Evolutionary conservation across 2,113 vertebrate genomes (phyloP).

Genomic region (Ariopsis seemanni): DNA sequence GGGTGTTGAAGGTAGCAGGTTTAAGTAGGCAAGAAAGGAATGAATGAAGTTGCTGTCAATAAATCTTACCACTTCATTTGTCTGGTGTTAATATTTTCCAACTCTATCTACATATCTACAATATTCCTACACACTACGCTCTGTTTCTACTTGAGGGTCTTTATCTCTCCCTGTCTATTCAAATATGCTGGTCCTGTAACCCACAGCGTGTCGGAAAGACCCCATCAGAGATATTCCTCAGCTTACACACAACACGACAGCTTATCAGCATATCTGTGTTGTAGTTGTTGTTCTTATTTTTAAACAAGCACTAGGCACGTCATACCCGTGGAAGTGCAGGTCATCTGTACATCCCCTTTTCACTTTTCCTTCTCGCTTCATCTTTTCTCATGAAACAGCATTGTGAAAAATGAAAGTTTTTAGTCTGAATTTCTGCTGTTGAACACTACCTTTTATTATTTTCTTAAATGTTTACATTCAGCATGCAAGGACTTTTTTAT

Average conservation of each 20-base stretch:
- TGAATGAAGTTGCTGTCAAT: conserved; percentile 9
- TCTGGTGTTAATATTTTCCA: conserved; percentile 42
- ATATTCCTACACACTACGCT: conserved; percentile 21
- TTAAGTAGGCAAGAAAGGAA: conserved; percentile 12
- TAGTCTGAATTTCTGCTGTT: neutral
- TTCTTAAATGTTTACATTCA: neutral
- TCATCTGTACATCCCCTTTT: conserved; percentile 5
- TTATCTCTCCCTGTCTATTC: conserved; percentile 24
- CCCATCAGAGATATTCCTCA: conserved; percentile 26
- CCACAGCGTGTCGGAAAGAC: conserved; percentile 42
- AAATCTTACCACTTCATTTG: neutral
- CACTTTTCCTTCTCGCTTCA: neutral
- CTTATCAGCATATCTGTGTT: neutral
- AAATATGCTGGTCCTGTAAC: conserved; percentile 23
- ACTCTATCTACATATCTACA: conserved; percentile 24
- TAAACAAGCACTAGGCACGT: neutral
- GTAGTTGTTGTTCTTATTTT: neutral
- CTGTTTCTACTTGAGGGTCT: conserved; percentile 44
- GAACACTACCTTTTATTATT: neutral
- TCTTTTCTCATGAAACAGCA: conserved; percentile 8
- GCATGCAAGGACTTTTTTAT: neutral
- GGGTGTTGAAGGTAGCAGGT: neutral
- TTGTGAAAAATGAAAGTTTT: neutral
- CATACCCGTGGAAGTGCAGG: neutral
- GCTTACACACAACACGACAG: neutral